Base-by-base conservation (phyloP, 2,113 vertebrate genomes). In the Leptobrachium ailaonicum region DNA sequence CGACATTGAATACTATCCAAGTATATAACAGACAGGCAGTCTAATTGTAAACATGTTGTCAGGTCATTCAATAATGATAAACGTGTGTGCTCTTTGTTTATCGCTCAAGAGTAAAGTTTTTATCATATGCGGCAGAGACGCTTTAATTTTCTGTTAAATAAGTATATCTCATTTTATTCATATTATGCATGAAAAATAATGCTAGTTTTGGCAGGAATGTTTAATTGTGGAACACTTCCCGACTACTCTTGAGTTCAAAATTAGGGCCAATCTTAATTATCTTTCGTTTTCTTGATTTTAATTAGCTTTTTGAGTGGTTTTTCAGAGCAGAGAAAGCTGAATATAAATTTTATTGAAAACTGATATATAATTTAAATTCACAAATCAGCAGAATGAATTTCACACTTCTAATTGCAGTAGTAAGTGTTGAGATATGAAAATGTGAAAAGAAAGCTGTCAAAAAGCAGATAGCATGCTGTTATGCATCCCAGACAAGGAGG, bases 231-330 rank as follows among this genome's bases (percentile, higher is more conserved):
- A 60, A 60, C 13, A 60, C 56, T 60, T 87, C 82, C 86, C 87
- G 89, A 90, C 2, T 85, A 74, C 84, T 88, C 85, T 77, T 2
- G 0, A 74, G 78, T 87, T 85, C 86, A 88, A 89, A 92, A 92
- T 90, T 87, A 88, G 82, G 20, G 75, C 84, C 87, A 85, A 84
- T 88, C 86, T 88, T 90, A 89, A 92, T 94, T 93, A 92, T 92
- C 86, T 86, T 84, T 87, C 88, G 88, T 81, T 88, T 91, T 90
- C 86, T 87, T 85, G 84, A 89, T 87, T 84, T 91, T 90, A 92
- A 93, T 93, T 92, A 91, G 90, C 84, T 92, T 88, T 86, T 86
- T 88, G 86, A 90, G 83, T 84, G 83, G 62, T 87, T 90, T 85
- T 87, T 71, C 83, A 76, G 75, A 67, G 73, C 83, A 41, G 80